Base-by-base conservation (phyloP, 2,113 vertebrate species). In the Halcyon senegalensis region DNA sequence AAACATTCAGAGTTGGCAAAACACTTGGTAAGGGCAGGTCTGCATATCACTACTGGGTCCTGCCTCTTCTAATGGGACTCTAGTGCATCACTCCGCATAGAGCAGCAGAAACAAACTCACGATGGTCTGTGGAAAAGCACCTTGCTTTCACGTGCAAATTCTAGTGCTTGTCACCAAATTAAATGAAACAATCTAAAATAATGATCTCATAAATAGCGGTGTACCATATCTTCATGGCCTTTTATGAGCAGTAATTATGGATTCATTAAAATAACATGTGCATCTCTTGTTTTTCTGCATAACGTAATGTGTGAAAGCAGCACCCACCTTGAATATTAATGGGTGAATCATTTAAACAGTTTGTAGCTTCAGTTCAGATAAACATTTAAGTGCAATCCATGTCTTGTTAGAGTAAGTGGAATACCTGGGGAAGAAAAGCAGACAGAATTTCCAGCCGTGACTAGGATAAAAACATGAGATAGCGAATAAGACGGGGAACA, bases 241-340 rank as follows among this genome's bases (percentile, higher is more conserved):
- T 95, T 92, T 70, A 70, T 88, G 30, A 89, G 39, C 46, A 56
- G 83, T 48, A 83, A 89, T 92, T 90, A 77, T 27, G 19, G 37
- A 67, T 46, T 76, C 74, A 88, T 83, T 88, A 79, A 83, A 93
- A 59, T 50, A 66, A 44, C 67, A 5, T 8, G 12, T 39, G 23
- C 7, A 5, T 28, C 59, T 79, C 82, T 66, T 77, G 28, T 35
- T 96, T 77, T 93, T 81, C 60, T 0, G 0, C 44, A 24, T 28
- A 39, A 64, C 17, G 30, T 13, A 77, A 55, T 0, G 0, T 39
- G 53, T 11, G 60, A 75, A 87, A 92, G 86, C 39, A 48, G 44
- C 76, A 87, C 16, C 53, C 60, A 90, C 80, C 79, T 90, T 74
- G 82, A 90, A 92, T 87, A 60, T 89, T 81, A 80, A 94, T 68